These are phyloP conservation scores for Xerus inauris DNA, from an alignment of 2,113 vertebrate genomes.

Conservation along the genomic window DNA sequence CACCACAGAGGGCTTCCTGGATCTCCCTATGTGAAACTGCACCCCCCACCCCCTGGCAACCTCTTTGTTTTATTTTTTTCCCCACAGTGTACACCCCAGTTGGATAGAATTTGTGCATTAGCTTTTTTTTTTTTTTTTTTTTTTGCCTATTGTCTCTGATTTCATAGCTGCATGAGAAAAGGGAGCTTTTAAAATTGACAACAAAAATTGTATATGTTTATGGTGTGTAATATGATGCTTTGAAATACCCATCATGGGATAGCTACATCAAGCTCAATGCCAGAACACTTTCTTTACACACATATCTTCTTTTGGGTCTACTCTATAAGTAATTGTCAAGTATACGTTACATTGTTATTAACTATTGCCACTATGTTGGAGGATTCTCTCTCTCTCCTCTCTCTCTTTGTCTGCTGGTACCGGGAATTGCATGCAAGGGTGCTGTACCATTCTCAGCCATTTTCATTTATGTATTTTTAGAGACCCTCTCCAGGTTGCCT, in stretches of 20 bases:
- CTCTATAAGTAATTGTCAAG: background rate
- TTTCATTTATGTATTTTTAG: no score
- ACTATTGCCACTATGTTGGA: background rate
- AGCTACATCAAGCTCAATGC: background rate
- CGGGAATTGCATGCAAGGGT: background rate
- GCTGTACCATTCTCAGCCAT: background rate
- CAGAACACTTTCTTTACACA: background rate
- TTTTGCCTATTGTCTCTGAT: background rate
- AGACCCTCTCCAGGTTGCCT: background rate
- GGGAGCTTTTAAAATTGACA: no score
- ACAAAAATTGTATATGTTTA: no score
- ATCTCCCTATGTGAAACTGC: background rate
- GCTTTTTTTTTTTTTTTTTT: background rate
- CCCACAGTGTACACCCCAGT: background rate
- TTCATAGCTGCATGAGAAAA: no score
- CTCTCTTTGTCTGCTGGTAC: background rate
- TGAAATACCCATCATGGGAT: background rate
- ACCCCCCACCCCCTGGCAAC: background rate
- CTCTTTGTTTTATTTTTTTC: background rate
- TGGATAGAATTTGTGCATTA: background rate
- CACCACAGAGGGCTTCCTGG: background rate
- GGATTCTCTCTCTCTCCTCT: background rate
- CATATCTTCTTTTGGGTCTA: background rate
- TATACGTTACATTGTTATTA: no score
- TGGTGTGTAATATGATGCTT: no score